A percentile compares a stretch with the other conserved stretches of the same genome.
Evolutionary conservation across 2,797 vertebrate species (phyloP).

Genomic region (Apodemus agrarius): DNA sequence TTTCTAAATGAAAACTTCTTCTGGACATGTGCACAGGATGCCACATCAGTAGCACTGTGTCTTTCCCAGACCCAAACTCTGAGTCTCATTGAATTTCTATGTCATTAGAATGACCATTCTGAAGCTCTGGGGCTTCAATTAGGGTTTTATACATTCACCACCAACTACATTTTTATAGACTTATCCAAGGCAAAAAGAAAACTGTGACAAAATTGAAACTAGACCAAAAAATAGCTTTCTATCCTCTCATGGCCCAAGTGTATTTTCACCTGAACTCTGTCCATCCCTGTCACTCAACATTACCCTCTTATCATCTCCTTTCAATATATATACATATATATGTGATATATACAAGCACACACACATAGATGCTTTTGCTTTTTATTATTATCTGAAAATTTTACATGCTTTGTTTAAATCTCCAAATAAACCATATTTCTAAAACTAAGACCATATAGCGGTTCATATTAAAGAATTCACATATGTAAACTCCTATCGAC

Average conservation of each 20-base stretch:
- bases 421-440: neutral
- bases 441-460: neutral
- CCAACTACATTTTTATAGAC: neutral
- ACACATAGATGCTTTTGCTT: neutral
- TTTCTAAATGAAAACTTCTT: neutral
- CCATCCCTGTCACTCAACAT: neutral
- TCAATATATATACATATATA: neutral
- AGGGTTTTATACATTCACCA: neutral
- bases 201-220: neutral
- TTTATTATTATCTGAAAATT: neutral
- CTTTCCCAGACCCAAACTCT: neutral
- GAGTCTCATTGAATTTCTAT: neutral
- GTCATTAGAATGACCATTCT: neutral
- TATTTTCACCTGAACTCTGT: neutral
- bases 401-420: neutral
- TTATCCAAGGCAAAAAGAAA: neutral
- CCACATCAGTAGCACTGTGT: neutral
- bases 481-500: neutral
- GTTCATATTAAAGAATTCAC: neutral
- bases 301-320: neutral
- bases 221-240: neutral
- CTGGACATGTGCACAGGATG: neutral
- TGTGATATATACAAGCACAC: neutral
- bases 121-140: neutral
- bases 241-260: no score